phyloP scores from a whole-genome alignment of 2,888 invertebrate species.

The Helleia helle region DNA sequence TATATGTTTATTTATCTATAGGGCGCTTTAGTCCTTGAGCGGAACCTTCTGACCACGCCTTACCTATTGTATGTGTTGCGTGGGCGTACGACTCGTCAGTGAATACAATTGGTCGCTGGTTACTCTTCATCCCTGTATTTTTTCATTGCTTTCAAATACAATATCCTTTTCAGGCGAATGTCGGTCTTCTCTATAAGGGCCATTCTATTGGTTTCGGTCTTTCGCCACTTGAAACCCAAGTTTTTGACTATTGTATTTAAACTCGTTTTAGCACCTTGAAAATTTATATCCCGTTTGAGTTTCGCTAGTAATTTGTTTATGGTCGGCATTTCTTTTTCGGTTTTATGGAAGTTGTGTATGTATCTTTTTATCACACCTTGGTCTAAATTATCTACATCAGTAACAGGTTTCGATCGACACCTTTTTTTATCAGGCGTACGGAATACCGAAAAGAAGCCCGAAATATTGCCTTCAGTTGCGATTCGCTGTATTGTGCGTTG shows the following conservation, averaged over 20 bases:
- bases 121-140: conserved; percentile 19
- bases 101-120: conserved; percentile 19
- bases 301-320: conserved; percentile 10
- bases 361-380: no score
- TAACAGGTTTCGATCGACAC: no score
- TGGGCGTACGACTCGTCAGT: conserved; percentile 23
- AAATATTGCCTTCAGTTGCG: no score
- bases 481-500: no score
- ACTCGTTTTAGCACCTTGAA: conserved; percentile 21
- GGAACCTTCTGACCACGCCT: conserved; percentile 17
- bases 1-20: no score
- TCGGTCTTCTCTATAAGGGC: conserved; percentile 21
- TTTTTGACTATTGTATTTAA: conserved; percentile 19
- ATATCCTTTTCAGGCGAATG: conserved; percentile 23
- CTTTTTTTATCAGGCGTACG: no score
- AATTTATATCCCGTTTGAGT: conserved; percentile 20
- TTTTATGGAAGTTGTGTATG: no score
- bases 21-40: neutral
- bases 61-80: conserved; percentile 17
- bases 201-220: conserved; percentile 23
- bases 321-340: conserved; percentile 7
- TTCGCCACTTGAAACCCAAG: conserved; percentile 24
- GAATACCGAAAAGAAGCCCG: no score
- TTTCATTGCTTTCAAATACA: conserved; percentile 21
- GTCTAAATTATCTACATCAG: no score